A percentile compares a stretch with the other conserved stretches of the same genome.
phyloP scores from a whole-genome alignment of 2,113 vertebrate species.

The Marmota monax region DNA sequence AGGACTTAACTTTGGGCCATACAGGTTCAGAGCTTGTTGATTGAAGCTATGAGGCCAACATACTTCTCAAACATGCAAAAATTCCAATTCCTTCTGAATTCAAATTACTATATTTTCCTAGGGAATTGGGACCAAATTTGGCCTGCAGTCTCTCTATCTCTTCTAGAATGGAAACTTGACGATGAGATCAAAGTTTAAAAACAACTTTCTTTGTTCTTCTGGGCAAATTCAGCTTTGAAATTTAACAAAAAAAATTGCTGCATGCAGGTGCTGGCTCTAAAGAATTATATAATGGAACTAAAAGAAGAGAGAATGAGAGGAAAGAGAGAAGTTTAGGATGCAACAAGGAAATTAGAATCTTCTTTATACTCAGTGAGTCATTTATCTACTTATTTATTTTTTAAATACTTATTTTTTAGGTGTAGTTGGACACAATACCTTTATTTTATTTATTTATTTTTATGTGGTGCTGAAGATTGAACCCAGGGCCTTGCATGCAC shows the following conservation, averaged over 20 bases:
- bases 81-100: slow-evolving; percentile 56
- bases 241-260: slow-evolving; percentile 62
- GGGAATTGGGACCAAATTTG: slow-evolving; percentile 47
- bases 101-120: slow-evolving; percentile 25
- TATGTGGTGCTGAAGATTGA: too few species aligned
- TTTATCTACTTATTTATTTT: too few species aligned
- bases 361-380: slow-evolving; percentile 20
- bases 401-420: too few species aligned
- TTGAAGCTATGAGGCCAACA: slow-evolving; percentile 61
- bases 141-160: neutral
- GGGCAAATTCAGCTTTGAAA: slow-evolving; percentile 61
- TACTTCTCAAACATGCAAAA: neutral
- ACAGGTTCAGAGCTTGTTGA: slow-evolving; percentile 69
- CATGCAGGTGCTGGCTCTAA: neutral
- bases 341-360: neutral
- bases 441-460: too few species aligned
- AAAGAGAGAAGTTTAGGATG: neutral
- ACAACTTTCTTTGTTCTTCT: slow-evolving; percentile 60
- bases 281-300: neutral
- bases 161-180: slow-evolving; percentile 59
- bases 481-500: too few species aligned
- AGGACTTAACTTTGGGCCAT: slow-evolving; percentile 69
- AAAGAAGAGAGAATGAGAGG: neutral
- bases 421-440: too few species aligned
- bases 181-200: slow-evolving; percentile 59